These are phyloP conservation scores for Crioceris asparagi DNA, from an alignment of 2,888 invertebrate species.

Conservation along the genomic window DNA sequence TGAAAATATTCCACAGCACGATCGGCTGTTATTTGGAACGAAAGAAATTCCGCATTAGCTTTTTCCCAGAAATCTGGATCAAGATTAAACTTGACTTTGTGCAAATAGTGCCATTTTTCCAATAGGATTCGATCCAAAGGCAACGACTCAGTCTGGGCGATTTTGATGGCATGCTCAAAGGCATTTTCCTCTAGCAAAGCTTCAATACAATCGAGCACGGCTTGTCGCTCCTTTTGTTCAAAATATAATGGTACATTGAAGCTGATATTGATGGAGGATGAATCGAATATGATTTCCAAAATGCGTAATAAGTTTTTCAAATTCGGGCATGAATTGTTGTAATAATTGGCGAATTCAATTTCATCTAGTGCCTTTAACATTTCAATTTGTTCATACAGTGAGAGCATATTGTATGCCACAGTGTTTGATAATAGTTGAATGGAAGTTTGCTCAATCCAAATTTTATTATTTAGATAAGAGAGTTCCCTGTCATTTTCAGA, in stretches of 20 bases:
- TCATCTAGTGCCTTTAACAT: conserved; percentile 49
- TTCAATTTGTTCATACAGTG: conserved; percentile 51
- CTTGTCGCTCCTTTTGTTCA: conserved; percentile 33
- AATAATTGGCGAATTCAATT: conserved; percentile 46
- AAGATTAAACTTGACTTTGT: conserved; percentile 39
- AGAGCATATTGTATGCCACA: conserved; percentile 50
- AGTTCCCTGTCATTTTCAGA: conserved; percentile 36
- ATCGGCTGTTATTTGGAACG: conserved; percentile 49
- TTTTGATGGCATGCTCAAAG: conserved; percentile 48
- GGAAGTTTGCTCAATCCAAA: conserved; percentile 46
- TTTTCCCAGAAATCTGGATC: conserved; percentile 45
- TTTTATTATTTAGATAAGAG: conserved; percentile 42
- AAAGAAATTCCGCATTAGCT: conserved; percentile 52
- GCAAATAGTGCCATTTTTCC: conserved; percentile 45
- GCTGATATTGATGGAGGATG: conserved; percentile 35
- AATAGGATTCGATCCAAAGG: conserved; percentile 44
- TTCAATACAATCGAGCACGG: conserved; percentile 45
- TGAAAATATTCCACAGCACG: conserved; percentile 54
- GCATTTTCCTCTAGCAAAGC: conserved; percentile 41
- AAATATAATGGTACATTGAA: conserved; percentile 41
- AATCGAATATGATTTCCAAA: conserved; percentile 21
- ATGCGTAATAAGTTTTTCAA: conserved; percentile 34
- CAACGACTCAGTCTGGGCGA: conserved; percentile 44
- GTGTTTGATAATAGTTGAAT: conserved; percentile 50
- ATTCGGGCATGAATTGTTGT: conserved; percentile 40